phyloP scores from a whole-genome alignment of 2,888 invertebrate genomes.

The Leptinotarsa tumamoca region DNA sequence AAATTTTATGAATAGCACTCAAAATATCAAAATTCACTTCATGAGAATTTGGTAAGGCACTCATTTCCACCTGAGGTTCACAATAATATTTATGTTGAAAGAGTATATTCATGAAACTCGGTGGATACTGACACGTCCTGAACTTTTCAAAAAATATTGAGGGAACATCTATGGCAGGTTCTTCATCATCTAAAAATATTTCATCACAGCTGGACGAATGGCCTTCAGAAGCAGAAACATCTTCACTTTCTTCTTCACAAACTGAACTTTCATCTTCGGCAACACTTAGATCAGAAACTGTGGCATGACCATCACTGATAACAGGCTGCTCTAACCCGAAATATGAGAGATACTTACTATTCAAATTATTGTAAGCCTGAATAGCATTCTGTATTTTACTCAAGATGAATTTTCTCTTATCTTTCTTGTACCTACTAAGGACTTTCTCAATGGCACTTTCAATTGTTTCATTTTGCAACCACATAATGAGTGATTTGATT shows the following conservation, averaged over 20 bases:
- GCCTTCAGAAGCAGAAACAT: slow-evolving; percentile 8
- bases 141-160: slow-evolving; percentile 68
- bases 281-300: background rate
- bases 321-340: slow-evolving; percentile 65
- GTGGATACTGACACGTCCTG: slow-evolving; percentile 72
- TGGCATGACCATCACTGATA: slow-evolving; percentile 15
- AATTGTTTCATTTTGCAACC: slow-evolving; percentile 79
- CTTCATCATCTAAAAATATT: slow-evolving; percentile 17
- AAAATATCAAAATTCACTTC: slow-evolving; percentile 73
- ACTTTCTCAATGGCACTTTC: slow-evolving; percentile 79
- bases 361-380: slow-evolving; percentile 73
- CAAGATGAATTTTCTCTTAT: slow-evolving; percentile 69
- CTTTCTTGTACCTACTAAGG: slow-evolving; percentile 72
- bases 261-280: slow-evolving; percentile 19
- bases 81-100: slow-evolving; percentile 75
- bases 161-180: slow-evolving; percentile 73
- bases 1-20: slow-evolving; percentile 69
- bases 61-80: slow-evolving; percentile 80
- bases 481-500: slow-evolving; percentile 78
- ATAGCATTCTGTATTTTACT: slow-evolving; percentile 73
- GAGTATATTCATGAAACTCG: slow-evolving; percentile 78
- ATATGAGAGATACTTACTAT: slow-evolving; percentile 72
- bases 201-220: slow-evolving; percentile 29
- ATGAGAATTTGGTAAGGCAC: slow-evolving; percentile 72
- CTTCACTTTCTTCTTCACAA: slow-evolving; percentile 25